Evolutionary conservation across 2,888 invertebrate species (phyloP).

Genomic region (Bursaphelenchus okinawaensis): DNA sequence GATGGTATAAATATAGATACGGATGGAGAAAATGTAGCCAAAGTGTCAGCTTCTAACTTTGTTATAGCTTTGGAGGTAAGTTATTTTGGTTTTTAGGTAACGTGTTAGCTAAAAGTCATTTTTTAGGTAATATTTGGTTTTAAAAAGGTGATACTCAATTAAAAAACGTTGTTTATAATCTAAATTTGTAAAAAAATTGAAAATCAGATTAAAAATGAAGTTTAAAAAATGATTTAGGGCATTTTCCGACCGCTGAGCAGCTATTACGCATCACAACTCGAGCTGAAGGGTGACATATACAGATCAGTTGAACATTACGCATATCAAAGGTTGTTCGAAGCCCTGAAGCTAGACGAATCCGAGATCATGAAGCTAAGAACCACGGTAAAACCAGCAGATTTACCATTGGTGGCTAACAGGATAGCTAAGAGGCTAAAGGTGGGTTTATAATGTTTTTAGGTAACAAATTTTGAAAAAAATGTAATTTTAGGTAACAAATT

Average conservation of each 20-base stretch:
- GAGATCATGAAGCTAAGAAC: slow-evolving; percentile 51
- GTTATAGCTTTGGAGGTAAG: slow-evolving; percentile 41
- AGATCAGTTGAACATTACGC: slow-evolving; percentile 56
- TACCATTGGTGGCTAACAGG: slow-evolving; percentile 38
- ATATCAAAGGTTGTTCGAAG: slow-evolving; percentile 44
- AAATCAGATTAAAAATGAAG: no score
- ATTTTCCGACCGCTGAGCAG: slow-evolving; percentile 53
- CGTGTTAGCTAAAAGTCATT: neutral
- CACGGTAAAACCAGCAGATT: slow-evolving; percentile 45
- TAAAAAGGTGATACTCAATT: neutral
- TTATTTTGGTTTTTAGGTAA: neutral
- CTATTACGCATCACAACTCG: slow-evolving; percentile 44
- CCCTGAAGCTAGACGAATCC: slow-evolving; percentile 44
- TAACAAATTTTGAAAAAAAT: neutral
- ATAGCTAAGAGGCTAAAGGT: slow-evolving; percentile 36
- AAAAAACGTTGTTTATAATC: neutral
- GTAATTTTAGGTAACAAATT: no score
- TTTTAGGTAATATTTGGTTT: slow-evolving; percentile 1
- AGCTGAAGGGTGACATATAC: slow-evolving; percentile 44
- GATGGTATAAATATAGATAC: slow-evolving; percentile 48
- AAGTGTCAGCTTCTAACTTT: slow-evolving; percentile 42
- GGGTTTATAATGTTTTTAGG: slow-evolving; percentile 16
- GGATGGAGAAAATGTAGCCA: slow-evolving; percentile 38
- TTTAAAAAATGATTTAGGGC: no score
- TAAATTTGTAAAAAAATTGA: neutral